Evolutionary conservation across 2,888 invertebrate genomes (phyloP), one percentile per base, ranked within the genome.

Genomic region (Agrotis segetum): DNA sequence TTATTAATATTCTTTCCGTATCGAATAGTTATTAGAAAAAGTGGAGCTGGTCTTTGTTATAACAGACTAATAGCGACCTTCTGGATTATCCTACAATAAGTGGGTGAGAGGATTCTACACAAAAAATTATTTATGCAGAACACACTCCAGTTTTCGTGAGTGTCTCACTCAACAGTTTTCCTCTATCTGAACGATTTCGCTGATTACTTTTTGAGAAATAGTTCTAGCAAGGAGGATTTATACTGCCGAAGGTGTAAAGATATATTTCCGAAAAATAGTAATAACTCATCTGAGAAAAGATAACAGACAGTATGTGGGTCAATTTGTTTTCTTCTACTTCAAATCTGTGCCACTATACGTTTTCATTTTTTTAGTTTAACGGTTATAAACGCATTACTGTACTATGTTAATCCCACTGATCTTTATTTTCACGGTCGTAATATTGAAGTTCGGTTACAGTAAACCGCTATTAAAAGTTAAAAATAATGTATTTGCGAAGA

Each of bases 51-150:
- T n/a, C 11, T 66, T 63, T 19, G 6, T 53, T 29, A 9, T 46
- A 29, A 5, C 50, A 47, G 24, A 21, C 47, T 44, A 55, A 53
- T 52, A 53, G 47, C 16, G n/a, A 44, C 11, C 44, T 2, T 64
- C 3, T 34, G 17, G 53, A 60, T 72, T 63, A 71, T 50, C 62
- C 24, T 34, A 34, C 6, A 34, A 34, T 4, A 34, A 17, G 47
- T 50, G 59, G 52, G 49, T 65, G 49, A 44, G 40, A 62, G 49
- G 11, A 74, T 67, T 47, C 67, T 5, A 53, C 16, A 17, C 14
- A 11, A 44, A 58, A 70, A 49, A 29, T 52, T 81, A 60, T 62
- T 74, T 58, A 80, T 74, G 74, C 74, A 77, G 52, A 58, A 40
- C 63, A 74, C 60, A 71, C 59, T 71, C 64, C 44, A 14, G 55